Base-by-base conservation (phyloP, 2,888 invertebrate genomes). In the Euspilapteryx auroguttella region DNA sequence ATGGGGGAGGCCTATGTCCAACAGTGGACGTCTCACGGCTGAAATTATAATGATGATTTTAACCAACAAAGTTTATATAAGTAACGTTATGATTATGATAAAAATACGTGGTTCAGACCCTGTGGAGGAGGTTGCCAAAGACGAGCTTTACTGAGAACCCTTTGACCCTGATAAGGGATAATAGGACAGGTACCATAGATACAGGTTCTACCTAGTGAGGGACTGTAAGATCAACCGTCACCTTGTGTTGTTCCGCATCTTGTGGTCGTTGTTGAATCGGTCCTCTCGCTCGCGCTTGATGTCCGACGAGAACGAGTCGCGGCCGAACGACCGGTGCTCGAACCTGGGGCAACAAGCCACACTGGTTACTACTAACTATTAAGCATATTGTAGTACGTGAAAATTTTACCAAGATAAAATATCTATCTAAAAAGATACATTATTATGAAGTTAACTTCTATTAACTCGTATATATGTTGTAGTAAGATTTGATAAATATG, bases 271-370 rank as follows among this genome's bases (percentile, higher is more conserved):
- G 50, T 57, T 62, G 43, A 66, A 76, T 41, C 78, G 61, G 44
- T 75, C 68, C 34, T 68, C 66, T 45, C 73, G 43, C 42, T 75
- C 73, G 53, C 76, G 66, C 58, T 73, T 76, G 41, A 71, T 69
- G 42, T 75, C 69, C 48, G 66, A 61, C 49, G 66, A 49, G 54
- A 59, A 75, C 53, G 65, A 54, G 49, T 85, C 84, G 28, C 85
- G 79, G 23, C 78, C 78, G 51, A 79, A 85, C 38, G 79, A 68
- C 38, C 83, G 71, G 42, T 82, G 58, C 44, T 81, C 82, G 48
- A 57, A 75, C 46, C 76, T 73, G 42, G 4, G n/a, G 12, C n/a
- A 12, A 14, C 14, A 29, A n/a, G 9, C 3, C 14, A 14, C 14
- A 13, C 3, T 25, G 2, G n/a, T 9, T 9, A 9, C 9, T 12